Evolutionary conservation across 2,888 invertebrate genomes (phyloP).

Genomic region (Acheta domesticus): DNA sequence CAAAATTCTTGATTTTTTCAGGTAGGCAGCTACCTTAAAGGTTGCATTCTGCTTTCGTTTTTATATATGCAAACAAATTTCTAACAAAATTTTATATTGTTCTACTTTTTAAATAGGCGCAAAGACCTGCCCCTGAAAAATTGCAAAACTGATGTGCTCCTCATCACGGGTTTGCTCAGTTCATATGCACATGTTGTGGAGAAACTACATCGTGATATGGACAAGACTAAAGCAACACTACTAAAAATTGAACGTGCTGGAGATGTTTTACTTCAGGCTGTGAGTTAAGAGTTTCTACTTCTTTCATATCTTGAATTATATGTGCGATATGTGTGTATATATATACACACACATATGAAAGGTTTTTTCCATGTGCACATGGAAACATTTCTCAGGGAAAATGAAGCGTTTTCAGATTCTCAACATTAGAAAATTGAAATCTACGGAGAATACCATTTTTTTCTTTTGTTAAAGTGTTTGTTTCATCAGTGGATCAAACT

Average conservation of each 20-base stretch:
- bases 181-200: slow-evolving; percentile 78
- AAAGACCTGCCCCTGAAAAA: slow-evolving; percentile 68
- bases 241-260: slow-evolving; percentile 81
- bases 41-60: too few species aligned
- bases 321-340: too few species aligned
- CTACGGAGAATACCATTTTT: neutral
- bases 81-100: too few species aligned
- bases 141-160: slow-evolving; percentile 72
- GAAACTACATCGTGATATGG: slow-evolving; percentile 71
- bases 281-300: slow-evolving; percentile 48
- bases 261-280: slow-evolving; percentile 82
- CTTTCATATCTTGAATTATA: neutral
- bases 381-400: too few species aligned
- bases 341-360: too few species aligned
- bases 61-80: too few species aligned
- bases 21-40: too few species aligned
- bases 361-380: too few species aligned
- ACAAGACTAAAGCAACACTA: slow-evolving; percentile 78
- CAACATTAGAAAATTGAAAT: too few species aligned
- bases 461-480: neutral
- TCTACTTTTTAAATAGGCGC: slow-evolving; percentile 52
- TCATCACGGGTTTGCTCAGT: slow-evolving; percentile 75
- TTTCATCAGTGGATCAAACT: too few species aligned
- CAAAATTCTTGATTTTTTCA: too few species aligned
- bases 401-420: too few species aligned